These are phyloP conservation scores for Ochlodes sylvanus DNA, from an alignment of 2,888 invertebrate genomes.

Conservation along the genomic window DNA sequence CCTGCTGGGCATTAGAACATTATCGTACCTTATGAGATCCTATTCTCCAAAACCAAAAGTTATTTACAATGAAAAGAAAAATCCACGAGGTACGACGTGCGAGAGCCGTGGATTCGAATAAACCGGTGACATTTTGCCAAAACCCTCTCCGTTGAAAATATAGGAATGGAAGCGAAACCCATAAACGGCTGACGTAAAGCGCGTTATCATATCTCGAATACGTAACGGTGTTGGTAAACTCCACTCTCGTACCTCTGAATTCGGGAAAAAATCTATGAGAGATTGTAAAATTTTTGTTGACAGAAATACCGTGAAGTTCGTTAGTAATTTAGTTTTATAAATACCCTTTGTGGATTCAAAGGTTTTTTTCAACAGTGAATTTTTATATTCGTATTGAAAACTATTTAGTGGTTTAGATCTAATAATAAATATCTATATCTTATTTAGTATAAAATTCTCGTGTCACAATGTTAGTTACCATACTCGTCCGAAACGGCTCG, in stretches of 20 bases:
- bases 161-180: slow-evolving; percentile 15
- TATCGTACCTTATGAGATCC: slow-evolving; percentile 7
- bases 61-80: slow-evolving; percentile 18
- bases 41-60: background rate
- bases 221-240: slow-evolving; percentile 18
- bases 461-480: no score
- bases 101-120: slow-evolving; percentile 24
- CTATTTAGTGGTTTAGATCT: no score
- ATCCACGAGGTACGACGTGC: background rate
- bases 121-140: slow-evolving; percentile 22
- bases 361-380: no score
- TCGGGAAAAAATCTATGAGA: slow-evolving; percentile 14
- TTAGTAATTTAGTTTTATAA: background rate
- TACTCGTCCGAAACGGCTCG: no score
- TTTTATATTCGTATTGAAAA: no score
- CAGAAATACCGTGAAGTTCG: background rate
- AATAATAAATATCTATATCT: no score
- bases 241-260: slow-evolving; percentile 8
- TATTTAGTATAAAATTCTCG: no score
- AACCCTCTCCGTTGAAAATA: slow-evolving; percentile 18
- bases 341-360: background rate
- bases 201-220: slow-evolving; percentile 23
- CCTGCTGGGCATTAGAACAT: background rate
- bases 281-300: background rate
- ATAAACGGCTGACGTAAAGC: slow-evolving; percentile 25